Base-by-base conservation (phyloP, 37 sponge, comb jelly and placozoan genomes). In the Bolinopsis microptera region DNA sequence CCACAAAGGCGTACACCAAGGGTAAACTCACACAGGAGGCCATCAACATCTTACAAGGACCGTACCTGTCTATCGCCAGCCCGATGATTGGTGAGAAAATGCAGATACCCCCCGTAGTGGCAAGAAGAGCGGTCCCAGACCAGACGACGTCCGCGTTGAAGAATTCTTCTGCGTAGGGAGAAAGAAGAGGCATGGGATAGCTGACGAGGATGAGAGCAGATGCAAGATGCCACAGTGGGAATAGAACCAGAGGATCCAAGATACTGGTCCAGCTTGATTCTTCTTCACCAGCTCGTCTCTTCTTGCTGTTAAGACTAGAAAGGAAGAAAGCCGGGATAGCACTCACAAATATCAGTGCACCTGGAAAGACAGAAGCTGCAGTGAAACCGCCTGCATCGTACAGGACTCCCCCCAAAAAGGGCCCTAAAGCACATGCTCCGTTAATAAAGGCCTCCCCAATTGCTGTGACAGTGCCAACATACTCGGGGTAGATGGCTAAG, bases 371-470 rank as follows among this genome's bases (percentile, higher is more conserved):
- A 38, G 36, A 86, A 3, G 61, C 90, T 41, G 21, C 32, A 18
- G 24, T 86, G 32, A 86, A 40, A 0, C 90, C 90, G 13, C 90
- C 61, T 5, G 26, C 16, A 5, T 35, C 32, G 61, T 39, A 86
- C 0, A 86, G 41, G 48, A 86, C 61, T 16, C 90, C 35, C 90
- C 90, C 90, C 22, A 86, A 2, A 30, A 86, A 86, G 90, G 90
- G 90, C 0, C 90, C 90, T 9, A 86, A 39, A 13, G 90, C 90
- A 0, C 38, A 30, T 0, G 90, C 90, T 3, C 90, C 90, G 39
- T 86, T 86, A 3, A 86, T 25, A 26, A 86, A 40, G 37, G 36
- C 26, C 61, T 86, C 90, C 39, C 61, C 90, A 28, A 86, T 39
- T 3, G 90, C 40, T 5, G 90, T 86, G 24, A 34, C 35, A 39